Base-by-base conservation (phyloP, 2,797 vertebrate species). In the Mionectes olivaceus region DNA sequence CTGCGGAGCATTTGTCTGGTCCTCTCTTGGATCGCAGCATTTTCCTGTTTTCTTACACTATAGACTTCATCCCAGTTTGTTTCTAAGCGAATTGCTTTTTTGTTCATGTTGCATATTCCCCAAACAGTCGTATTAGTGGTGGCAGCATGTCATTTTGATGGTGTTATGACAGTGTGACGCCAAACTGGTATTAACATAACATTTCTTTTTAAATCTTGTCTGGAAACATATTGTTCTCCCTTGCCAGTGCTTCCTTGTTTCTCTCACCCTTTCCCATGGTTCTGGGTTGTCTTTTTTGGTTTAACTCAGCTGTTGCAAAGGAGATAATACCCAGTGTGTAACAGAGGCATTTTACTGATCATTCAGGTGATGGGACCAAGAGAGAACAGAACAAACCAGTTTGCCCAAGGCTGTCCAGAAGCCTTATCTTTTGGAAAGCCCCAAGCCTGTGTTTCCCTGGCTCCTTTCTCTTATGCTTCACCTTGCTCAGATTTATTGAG, bases 81-180 rank as follows among this genome's bases (percentile, higher is more conserved):
- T 95, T 95, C 91, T 53, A 55, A 86, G 89, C 0, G 11, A 95
- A 77, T 74, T 91, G 95, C 94, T 65, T 96, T 92, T 93, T 76
- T 68, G 76, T 91, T 96, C 92, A 0, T 64, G 83, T 76, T 91
- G 65, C 73, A 33, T 83, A 91, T 91, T 97, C 94, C 94, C 96
- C 3, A 60, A 94, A 79, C 95, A 93, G 92, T 52, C 63, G 3
- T 86, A 93, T 91, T 76, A 95, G 89, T 86, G 91, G 93, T 94
- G 95, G 96, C 93, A 95, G 91, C 95, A 91, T 96, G 95, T 96
- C 95, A 95, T 67, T 81, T 84, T 97, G 95, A 97, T 96, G 96
- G 91, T 92, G 95, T 95, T 96, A 53, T 96, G 96, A 95, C 95
- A 95, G 91, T 74, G 37, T 94, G 96, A 97, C 85, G 77, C 95